phyloP scores from a whole-genome alignment of 1,140 invertebrate species.

The Rhopalosiphum maidis region DNA sequence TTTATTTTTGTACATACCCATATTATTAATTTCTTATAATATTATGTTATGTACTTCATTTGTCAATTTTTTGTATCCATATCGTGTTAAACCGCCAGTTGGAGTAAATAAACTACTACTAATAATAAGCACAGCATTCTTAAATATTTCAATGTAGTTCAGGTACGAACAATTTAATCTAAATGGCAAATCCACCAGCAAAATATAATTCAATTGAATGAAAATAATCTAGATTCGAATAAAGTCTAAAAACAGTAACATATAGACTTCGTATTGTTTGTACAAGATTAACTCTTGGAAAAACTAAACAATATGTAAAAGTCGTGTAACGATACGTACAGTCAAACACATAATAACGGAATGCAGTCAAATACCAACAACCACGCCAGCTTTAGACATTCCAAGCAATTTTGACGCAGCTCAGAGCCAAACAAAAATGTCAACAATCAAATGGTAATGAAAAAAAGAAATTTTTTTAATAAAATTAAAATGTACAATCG shows the following conservation, averaged over 20 bases:
- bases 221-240: neutral
- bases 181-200: neutral
- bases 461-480: neutral
- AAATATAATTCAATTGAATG: neutral
- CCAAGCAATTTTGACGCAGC: neutral
- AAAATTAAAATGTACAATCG: neutral
- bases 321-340: neutral
- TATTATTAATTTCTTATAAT: too few relatives aligned
- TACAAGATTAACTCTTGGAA: neutral
- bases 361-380: neutral
- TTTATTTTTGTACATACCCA: too few relatives aligned
- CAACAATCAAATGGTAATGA: neutral
- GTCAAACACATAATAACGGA: neutral
- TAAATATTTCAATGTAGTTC: too few relatives aligned
- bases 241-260: neutral
- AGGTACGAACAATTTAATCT: neutral
- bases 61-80: too few relatives aligned
- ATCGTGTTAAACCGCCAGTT: too few relatives aligned
- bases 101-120: too few relatives aligned
- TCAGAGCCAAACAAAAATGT: neutral
- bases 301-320: neutral
- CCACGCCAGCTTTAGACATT: neutral
- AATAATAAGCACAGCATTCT: too few relatives aligned
- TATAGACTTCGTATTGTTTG: neutral
- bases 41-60: too few relatives aligned